These are phyloP conservation scores for Diceros bicornis DNA, from an alignment of 2,797 vertebrate genomes.

Conservation along the genomic window DNA sequence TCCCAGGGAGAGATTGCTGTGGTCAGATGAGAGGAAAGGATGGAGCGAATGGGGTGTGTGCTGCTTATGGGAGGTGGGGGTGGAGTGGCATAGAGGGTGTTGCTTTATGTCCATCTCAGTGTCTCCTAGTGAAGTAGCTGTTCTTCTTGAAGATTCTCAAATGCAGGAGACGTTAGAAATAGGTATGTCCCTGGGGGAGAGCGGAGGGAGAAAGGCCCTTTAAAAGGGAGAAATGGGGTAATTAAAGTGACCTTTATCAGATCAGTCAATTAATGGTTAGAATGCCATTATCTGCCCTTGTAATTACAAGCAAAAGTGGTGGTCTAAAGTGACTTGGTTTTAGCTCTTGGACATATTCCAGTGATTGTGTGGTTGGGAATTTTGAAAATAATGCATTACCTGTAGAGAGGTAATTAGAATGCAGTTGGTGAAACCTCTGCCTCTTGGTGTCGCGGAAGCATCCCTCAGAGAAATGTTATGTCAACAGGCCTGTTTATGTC, in stretches of 20 bases:
- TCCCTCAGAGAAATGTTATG: conserved; percentile 17
- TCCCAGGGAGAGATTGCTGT: background rate
- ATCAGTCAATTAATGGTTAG: conserved; percentile 19
- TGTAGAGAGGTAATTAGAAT: conserved; percentile 38
- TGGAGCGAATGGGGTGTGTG: background rate
- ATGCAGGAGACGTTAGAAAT: background rate
- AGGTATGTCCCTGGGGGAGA: background rate
- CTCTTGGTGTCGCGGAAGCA: background rate
- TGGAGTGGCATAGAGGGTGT: background rate
- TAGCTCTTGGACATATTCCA: background rate
- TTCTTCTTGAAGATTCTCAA: background rate
- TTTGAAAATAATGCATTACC: conserved; percentile 63
- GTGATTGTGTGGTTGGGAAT: conserved; percentile 41
- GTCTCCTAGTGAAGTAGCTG: background rate
- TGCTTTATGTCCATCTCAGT: background rate
- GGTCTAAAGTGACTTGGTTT: conserved; percentile 54
- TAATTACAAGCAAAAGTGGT: conserved; percentile 55
- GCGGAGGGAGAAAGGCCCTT: background rate
- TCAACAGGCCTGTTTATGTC: background rate
- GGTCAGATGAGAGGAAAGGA: background rate
- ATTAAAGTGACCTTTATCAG: conserved; percentile 60
- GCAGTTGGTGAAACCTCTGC: background rate
- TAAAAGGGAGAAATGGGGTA: background rate
- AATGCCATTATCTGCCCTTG: conserved; percentile 18
- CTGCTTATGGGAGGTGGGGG: background rate